Base-by-base conservation (phyloP, 2,888 invertebrate genomes). In the Gandaritis pyraliata region DNA sequence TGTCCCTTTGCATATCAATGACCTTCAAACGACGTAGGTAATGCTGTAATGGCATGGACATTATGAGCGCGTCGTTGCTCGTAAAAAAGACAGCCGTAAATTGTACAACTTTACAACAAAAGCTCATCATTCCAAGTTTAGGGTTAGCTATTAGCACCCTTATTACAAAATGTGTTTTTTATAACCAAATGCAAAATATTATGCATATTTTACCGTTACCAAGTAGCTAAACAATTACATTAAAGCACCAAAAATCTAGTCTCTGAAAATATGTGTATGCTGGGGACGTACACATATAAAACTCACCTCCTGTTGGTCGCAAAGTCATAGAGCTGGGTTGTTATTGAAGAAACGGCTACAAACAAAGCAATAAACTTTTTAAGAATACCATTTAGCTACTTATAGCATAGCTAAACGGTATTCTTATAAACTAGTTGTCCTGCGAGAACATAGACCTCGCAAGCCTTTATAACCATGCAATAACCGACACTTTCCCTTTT, bases 1-100 rank as follows among this genome's bases (percentile, higher is more conserved):
- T 41, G 43, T 58, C 64, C 61, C 70, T 75, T 72, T 72, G 70
- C 72, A 74, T 76, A 68, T 72, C 72, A 72, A 75, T 72, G 73
- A 69, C 74, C 70, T 66, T 66, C 47, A 45, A 65, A 64, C 52
- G 62, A 61, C 67, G 61, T 64, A 51, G 58, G 58, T 51, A 70
- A 68, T 65, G 61, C 48, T 55, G 65, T 71, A 64, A 58, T 66
- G 59, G 66, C 50, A 58, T 61, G 58, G 64, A 54, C 47, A 63
- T 68, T 68, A 65, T 50, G 55, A 69, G 66, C 64, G 64, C 56
- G 58, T 59, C 60, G 57, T 64, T 58, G 56, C 62, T 63, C 65
- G 63, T 68, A 69, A 68, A 66, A 58, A 59, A 58, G 50, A 29
- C 48, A 64, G 58, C 56, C 60, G 60, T 64, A 64, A 66, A 65